Evolutionary conservation across 1,140 invertebrate species (phyloP).

Genomic region (Eriosoma lanigerum): DNA sequence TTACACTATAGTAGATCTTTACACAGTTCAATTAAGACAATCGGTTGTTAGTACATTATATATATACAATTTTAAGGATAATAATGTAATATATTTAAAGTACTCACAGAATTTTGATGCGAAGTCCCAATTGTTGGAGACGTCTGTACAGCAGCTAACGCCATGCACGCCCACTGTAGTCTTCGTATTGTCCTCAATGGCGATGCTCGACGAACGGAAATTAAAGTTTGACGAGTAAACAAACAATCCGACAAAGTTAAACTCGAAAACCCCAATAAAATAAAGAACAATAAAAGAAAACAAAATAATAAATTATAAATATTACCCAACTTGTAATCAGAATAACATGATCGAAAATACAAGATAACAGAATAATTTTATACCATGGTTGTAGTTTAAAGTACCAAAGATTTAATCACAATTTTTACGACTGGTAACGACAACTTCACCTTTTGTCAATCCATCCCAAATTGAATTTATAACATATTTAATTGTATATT

Average conservation of each 20-base stretch:
- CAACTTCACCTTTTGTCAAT: no score
- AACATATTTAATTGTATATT: no score
- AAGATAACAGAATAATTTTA: background rate
- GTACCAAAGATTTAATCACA: background rate
- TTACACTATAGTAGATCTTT: no score
- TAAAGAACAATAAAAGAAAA: background rate
- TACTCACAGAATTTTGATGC: conserved; percentile 66
- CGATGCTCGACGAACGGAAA: background rate
- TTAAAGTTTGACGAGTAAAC: background rate
- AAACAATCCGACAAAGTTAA: background rate
- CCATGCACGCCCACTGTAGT: conserved; percentile 60
- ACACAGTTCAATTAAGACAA: no score
- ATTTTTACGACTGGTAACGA: no score
- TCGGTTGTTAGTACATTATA: no score
- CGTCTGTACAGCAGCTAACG: conserved; percentile 70
- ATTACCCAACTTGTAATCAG: conserved; percentile 24
- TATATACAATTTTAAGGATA: no score
- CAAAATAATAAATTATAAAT: background rate
- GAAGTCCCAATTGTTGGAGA: conserved; percentile 70
- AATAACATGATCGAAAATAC: background rate
- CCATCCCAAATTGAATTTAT: no score
- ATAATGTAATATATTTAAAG: background rate
- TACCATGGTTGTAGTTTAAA: background rate
- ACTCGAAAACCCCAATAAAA: background rate
- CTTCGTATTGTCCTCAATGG: conserved; percentile 15